These are phyloP conservation scores for Nudaria mundana DNA, from an alignment of 2,888 invertebrate species.

Conservation along the genomic window DNA sequence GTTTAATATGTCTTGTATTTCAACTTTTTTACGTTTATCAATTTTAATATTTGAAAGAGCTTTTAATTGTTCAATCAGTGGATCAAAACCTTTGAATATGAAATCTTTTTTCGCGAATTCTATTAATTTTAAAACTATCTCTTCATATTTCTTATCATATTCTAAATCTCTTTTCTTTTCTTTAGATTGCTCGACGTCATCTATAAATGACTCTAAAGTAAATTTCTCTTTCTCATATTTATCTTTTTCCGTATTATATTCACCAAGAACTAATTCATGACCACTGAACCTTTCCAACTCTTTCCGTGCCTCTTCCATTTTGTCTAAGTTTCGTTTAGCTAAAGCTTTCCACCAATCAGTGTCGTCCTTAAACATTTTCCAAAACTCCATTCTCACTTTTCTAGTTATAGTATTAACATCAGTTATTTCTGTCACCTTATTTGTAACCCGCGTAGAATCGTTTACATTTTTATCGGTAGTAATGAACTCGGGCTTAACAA, in stretches of 20 bases:
- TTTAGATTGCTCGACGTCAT: constrained; percentile 68
- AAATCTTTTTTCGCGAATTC: constrained; percentile 74
- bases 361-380: constrained; percentile 73
- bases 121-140: constrained; percentile 69
- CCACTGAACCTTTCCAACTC: constrained; percentile 73
- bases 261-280: constrained; percentile 65
- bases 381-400: constrained; percentile 58
- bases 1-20: constrained; percentile 65
- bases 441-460: constrained; percentile 12
- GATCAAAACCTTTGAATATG: constrained; percentile 75
- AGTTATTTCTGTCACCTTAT: constrained; percentile 18
- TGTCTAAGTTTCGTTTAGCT: constrained; percentile 69
- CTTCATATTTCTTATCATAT: constrained; percentile 72
- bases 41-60: constrained; percentile 61
- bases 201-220: constrained; percentile 63
- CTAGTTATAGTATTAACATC: constrained; percentile 41
- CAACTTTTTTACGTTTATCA: constrained; percentile 58
- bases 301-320: constrained; percentile 70
- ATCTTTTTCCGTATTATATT: constrained; percentile 57
- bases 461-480: not conserved
- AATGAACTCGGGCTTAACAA: constrained; percentile 44
- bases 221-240: constrained; percentile 64
- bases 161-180: constrained; percentile 62
- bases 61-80: constrained; percentile 66
- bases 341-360: constrained; percentile 75